Conservation (phyloP, 2,888 invertebrate genomes). For the Zeuzera pyrina region DNA sequence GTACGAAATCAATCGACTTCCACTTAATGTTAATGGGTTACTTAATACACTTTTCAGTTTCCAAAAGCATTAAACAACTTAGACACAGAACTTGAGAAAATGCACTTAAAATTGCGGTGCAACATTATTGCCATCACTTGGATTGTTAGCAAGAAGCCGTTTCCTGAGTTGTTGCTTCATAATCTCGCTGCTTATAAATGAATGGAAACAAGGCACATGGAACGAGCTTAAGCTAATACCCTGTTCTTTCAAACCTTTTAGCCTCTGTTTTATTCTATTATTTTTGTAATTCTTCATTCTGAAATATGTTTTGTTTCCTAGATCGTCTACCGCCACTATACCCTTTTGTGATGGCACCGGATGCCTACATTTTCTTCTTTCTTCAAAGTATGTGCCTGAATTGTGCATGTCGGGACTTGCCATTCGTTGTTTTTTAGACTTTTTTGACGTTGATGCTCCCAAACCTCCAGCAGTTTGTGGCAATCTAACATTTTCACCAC, state of each 20-base stretch:
- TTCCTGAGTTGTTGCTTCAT: slow-evolving; percentile 38
- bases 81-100: slow-evolving; percentile 15
- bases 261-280: slow-evolving; percentile 34
- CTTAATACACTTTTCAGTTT: too few relatives aligned
- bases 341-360: slow-evolving; percentile 45
- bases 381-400: slow-evolving; percentile 14
- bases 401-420: slow-evolving; percentile 6
- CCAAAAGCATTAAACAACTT: slow-evolving; percentile 8
- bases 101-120: slow-evolving; percentile 6
- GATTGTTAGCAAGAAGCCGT: slow-evolving; percentile 15
- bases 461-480: slow-evolving; percentile 35
- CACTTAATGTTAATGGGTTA: slow-evolving; percentile 25
- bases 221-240: slow-evolving; percentile 57
- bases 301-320: slow-evolving; percentile 50
- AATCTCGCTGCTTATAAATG: slow-evolving; percentile 44
- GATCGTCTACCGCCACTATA: slow-evolving; percentile 37
- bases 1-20: slow-evolving; percentile 36
- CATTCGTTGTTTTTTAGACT: slow-evolving; percentile 12
- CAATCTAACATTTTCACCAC: slow-evolving; percentile 40
- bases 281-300: slow-evolving; percentile 30
- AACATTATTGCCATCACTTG: too few relatives aligned
- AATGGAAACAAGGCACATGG: slow-evolving; percentile 54
- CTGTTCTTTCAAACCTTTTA: slow-evolving; percentile 28
- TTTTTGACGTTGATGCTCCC: slow-evolving; percentile 19
- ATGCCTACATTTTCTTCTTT: slow-evolving; percentile 41